Conservation (phyloP, 1,140 invertebrate species). For the Papilio helenus region DNA sequence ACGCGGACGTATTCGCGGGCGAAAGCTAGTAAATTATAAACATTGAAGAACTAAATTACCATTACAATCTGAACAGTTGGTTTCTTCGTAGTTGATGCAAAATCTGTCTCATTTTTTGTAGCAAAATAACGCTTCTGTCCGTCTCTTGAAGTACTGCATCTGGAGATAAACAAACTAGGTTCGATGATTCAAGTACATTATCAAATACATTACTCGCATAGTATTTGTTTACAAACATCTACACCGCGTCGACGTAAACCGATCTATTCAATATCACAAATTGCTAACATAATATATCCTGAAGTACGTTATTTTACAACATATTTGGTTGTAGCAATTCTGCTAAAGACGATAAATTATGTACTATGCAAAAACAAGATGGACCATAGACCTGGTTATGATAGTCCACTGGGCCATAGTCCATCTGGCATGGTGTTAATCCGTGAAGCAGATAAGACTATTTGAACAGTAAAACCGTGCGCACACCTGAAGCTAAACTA, state of each 20-base stretch:
- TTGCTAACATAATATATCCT: background rate
- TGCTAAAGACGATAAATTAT: too few relatives aligned
- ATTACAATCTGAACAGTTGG: conserved; percentile 7
- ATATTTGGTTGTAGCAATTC: too few relatives aligned
- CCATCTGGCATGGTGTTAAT: background rate
- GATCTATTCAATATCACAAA: background rate
- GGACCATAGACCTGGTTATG: background rate
- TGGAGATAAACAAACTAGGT: conserved; percentile 31
- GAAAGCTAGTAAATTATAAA: background rate
- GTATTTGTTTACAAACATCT: conserved; percentile 33
- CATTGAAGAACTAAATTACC: background rate
- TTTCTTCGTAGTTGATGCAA: background rate
- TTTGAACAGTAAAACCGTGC: background rate
- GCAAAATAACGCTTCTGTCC: background rate
- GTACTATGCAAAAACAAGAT: background rate
- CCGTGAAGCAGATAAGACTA: background rate
- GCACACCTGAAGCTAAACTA: too few relatives aligned
- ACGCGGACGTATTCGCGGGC: too few relatives aligned
- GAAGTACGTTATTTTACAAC: too few relatives aligned
- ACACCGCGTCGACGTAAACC: background rate
- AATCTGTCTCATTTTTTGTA: conserved; percentile 21
- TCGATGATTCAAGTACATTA: conserved; percentile 19
- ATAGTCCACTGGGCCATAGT: background rate
- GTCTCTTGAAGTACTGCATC: conserved; percentile 15
- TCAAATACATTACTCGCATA: conserved; percentile 14